Conservation (phyloP, 2,797 vertebrate genomes). For the Nannoperca obscura region DNA sequence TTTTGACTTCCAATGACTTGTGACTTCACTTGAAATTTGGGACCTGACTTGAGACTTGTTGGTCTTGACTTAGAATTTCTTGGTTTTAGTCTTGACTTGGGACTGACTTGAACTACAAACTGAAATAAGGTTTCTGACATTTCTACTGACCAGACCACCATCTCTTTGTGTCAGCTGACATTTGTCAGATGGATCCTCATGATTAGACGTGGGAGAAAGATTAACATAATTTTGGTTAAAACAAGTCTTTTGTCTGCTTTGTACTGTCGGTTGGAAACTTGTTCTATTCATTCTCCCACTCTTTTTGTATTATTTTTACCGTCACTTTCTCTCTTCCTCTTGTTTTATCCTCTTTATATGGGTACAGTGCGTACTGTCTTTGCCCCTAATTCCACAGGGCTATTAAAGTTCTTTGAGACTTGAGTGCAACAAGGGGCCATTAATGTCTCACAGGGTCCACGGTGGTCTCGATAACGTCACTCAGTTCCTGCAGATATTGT, state of each 20-base stretch:
- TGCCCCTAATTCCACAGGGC: background rate
- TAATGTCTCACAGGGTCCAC: background rate
- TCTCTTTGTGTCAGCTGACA: background rate
- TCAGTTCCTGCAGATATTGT: background rate
- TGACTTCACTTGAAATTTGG: background rate
- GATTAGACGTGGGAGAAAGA: background rate
- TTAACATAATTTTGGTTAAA: background rate
- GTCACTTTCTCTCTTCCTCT: background rate
- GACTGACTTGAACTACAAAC: background rate
- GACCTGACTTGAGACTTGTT: too few relatives aligned
- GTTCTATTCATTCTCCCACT: background rate
- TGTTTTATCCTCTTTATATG: background rate
- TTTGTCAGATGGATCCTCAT: background rate
- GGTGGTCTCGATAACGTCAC: background rate
- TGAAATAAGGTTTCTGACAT: background rate
- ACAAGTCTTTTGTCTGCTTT: background rate
- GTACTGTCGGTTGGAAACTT: background rate
- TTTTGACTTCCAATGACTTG: background rate
- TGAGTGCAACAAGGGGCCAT: background rate
- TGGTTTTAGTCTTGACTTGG: too few relatives aligned
- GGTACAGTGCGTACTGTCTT: background rate
- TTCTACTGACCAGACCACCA: background rate
- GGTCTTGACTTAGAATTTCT: too few relatives aligned
- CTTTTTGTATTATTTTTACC: too few relatives aligned
- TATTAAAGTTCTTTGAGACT: background rate